phyloP scores from a whole-genome alignment of 2,888 invertebrate species.

The Hanleya hanleyi region DNA sequence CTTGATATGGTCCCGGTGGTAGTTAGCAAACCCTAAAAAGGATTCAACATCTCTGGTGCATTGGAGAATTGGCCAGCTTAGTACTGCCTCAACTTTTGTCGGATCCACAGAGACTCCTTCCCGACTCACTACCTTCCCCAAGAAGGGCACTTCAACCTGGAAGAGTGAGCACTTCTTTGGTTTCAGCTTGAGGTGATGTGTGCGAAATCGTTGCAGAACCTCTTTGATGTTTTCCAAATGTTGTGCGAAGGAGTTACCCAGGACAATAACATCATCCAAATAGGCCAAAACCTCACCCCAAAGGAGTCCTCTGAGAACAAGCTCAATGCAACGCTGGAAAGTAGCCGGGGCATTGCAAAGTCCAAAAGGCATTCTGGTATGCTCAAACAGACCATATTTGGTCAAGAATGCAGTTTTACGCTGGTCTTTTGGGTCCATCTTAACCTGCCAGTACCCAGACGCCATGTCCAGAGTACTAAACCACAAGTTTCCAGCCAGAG shows the following conservation, averaged over 20 bases:
- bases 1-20: background rate
- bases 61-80: background rate
- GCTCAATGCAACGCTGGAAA: slow-evolving; percentile 26
- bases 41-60: background rate
- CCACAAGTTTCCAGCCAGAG: too few relatives aligned
- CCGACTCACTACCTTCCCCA: too few relatives aligned
- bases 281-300: too few relatives aligned
- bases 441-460: too few relatives aligned
- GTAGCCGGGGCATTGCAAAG: slow-evolving; percentile 42
- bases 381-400: slow-evolving; percentile 39
- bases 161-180: too few relatives aligned
- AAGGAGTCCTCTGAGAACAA: slow-evolving; percentile 29
- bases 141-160: too few relatives aligned
- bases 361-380: slow-evolving; percentile 37
- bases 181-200: too few relatives aligned
- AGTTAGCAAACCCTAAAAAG: background rate
- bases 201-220: too few relatives aligned
- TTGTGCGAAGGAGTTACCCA: slow-evolving; percentile 30
- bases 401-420: slow-evolving; percentile 42
- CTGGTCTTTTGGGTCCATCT: slow-evolving; percentile 23
- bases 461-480: too few relatives aligned
- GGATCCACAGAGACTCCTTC: too few relatives aligned
- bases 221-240: slow-evolving; percentile 32
- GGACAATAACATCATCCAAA: slow-evolving; percentile 43
- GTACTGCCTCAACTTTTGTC: background rate